A percentile compares a stretch with the other conserved stretches of the same genome.
These are phyloP conservation scores for Lithophane ornitopus DNA, from an alignment of 2,888 invertebrate genomes.

Conservation along the genomic window DNA sequence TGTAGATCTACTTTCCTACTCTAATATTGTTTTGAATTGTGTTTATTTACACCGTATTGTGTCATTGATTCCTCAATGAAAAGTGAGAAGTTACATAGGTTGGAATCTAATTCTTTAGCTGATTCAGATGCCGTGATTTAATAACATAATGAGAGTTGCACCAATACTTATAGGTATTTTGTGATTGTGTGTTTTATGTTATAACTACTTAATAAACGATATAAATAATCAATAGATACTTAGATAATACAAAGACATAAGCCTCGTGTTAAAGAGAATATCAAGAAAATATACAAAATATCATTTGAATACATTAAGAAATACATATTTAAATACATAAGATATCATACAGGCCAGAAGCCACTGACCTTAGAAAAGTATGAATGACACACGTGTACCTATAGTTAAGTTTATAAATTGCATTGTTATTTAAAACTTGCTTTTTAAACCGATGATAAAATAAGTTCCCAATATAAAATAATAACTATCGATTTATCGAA, in stretches of 20 bases:
- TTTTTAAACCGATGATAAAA: constrained; percentile 21
- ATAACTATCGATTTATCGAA: constrained; percentile 45
- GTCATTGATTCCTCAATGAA: constrained; percentile 15
- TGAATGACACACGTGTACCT: constrained; percentile 14
- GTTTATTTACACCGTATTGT: constrained; percentile 15
- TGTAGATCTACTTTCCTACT: background rate
- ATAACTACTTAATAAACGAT: too few species aligned
- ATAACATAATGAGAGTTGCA: background rate
- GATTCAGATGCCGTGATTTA: constrained; percentile 9
- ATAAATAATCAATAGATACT: too few species aligned
- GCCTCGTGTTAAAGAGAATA: background rate
- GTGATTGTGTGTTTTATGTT: too few species aligned
- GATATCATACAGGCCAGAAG: constrained; percentile 2
- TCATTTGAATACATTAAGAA: background rate
- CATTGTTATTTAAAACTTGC: constrained; percentile 30
- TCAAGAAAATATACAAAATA: background rate
- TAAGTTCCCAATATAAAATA: constrained; percentile 29
- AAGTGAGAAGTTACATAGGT: constrained; percentile 21
- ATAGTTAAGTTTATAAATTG: constrained; percentile 15
- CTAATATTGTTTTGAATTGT: constrained; percentile 9
- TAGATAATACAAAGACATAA: background rate
- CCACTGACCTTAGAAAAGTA: constrained; percentile 36
- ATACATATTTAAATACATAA: background rate
- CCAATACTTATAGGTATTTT: background rate
- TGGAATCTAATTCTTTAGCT: constrained; percentile 28